These are phyloP conservation scores for Chrysogorgia sp. DNA, from an alignment of 92 coral and sea anemone species.

Conservation along the genomic window DNA sequence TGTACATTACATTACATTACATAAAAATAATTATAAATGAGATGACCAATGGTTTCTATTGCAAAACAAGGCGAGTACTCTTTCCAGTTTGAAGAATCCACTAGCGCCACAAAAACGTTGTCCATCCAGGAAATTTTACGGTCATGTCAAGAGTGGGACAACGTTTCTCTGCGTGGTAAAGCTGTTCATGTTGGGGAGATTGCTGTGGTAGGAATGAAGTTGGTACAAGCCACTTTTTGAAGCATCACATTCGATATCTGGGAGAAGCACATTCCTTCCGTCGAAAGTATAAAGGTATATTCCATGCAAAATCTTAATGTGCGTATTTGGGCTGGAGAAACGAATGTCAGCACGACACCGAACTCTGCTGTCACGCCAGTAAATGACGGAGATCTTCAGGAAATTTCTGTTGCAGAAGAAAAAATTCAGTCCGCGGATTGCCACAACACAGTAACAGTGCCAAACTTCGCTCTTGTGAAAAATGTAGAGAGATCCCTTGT, in stretches of 20 bases:
- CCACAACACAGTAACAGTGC: not conserved
- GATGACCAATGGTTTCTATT: conserved; percentile 4
- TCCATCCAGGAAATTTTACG: conserved; percentile 9
- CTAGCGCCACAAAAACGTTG: not conserved
- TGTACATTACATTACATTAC: too few relatives aligned
- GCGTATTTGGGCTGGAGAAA: conserved; percentile 45
- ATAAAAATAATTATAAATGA: conserved; percentile 20
- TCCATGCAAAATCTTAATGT: conserved; percentile 36
- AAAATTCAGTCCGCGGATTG: conserved; percentile 10
- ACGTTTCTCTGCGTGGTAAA: conserved; percentile 1
- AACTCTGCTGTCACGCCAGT: conserved; percentile 23
- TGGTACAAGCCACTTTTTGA: conserved; percentile 42
- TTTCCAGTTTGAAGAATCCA: not conserved
- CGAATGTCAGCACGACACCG: conserved; percentile 43
- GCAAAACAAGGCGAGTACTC: conserved; percentile 16
- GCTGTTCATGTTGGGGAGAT: not conserved
- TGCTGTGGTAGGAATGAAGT: not conserved
- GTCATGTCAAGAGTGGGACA: conserved; percentile 18
- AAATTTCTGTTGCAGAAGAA: not conserved
- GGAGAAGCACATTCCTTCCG: conserved; percentile 42
- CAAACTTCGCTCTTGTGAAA: conserved; percentile 21
- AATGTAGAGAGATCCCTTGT: conserved; percentile 41
- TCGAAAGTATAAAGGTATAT: conserved; percentile 43
- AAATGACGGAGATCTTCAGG: conserved; percentile 10
- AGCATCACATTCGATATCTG: conserved; percentile 52